Percentiles rank a stretch among this genome's conserved stretches.
These are phyloP conservation scores for Xiphydria camelus DNA, from an alignment of 2,888 invertebrate genomes.

Conservation along the genomic window DNA sequence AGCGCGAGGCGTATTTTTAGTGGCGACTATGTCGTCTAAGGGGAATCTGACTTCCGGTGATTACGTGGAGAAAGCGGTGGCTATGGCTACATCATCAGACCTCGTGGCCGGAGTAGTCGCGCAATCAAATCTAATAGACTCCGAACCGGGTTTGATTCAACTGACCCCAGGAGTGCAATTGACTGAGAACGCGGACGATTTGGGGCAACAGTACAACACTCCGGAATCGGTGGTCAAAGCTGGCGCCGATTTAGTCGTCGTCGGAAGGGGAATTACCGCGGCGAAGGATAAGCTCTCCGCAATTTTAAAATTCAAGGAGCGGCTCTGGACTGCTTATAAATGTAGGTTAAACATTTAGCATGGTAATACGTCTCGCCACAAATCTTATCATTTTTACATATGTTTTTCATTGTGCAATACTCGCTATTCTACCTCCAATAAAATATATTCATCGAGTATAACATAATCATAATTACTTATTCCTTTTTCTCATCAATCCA, in stretches of 20 bases:
- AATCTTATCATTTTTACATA: too few relatives aligned
- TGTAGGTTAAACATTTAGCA: too few relatives aligned
- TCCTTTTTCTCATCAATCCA: too few relatives aligned
- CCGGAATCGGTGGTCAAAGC: conserved; percentile 80
- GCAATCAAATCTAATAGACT: conserved; percentile 73
- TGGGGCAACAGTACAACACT: conserved; percentile 88
- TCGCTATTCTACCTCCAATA: too few relatives aligned
- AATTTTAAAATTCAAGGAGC: conserved; percentile 72
- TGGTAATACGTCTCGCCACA: too few relatives aligned
- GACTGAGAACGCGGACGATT: conserved; percentile 68
- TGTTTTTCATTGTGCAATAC: too few relatives aligned
- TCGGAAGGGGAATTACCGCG: conserved; percentile 87
- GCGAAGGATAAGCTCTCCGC: conserved; percentile 68
- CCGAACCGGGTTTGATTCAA: conserved; percentile 78
- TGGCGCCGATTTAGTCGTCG: conserved; percentile 91
- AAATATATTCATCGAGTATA: too few relatives aligned
- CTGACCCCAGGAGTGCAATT: conserved; percentile 92
- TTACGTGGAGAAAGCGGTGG: conserved; percentile 70
- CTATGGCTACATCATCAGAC: conserved; percentile 72
- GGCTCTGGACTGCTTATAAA: conserved; percentile 72
- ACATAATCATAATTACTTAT: too few relatives aligned
- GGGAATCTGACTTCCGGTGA: conserved; percentile 67
- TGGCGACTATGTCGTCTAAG: conserved; percentile 87
- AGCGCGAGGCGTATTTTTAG: conserved; percentile 73
- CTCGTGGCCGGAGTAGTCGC: conserved; percentile 89